Conservation (phyloP, 1,140 invertebrate genomes). For the Fopius arisanus region DNA sequence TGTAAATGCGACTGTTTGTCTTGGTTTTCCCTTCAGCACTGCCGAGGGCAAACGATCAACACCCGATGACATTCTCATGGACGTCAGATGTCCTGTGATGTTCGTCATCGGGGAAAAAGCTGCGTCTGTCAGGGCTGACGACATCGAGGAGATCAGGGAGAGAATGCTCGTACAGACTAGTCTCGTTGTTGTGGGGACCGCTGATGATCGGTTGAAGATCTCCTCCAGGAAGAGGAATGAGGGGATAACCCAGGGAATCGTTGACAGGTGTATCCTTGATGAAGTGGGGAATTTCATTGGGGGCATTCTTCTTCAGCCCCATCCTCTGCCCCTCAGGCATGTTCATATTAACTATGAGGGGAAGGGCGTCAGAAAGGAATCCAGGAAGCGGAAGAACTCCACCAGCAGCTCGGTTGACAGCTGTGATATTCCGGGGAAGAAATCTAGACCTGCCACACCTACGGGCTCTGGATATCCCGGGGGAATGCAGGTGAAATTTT, state of each 20-base stretch:
- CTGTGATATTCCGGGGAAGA: constrained; percentile 61
- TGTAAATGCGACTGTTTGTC: constrained; percentile 79
- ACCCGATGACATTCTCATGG: constrained; percentile 80
- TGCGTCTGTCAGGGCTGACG: constrained; percentile 71
- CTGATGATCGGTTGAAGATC: constrained; percentile 80
- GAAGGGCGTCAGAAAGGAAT: constrained; percentile 42
- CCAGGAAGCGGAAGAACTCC: constrained; percentile 61
- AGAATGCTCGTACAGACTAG: constrained; percentile 79
- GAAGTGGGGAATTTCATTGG: constrained; percentile 72
- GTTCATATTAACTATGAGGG: constrained; percentile 40
- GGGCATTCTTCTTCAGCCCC: constrained; percentile 68
- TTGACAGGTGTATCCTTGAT: constrained; percentile 80
- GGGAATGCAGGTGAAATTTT: neutral
- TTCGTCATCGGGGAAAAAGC: constrained; percentile 85
- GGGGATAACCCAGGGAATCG: constrained; percentile 82
- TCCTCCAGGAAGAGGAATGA: constrained; percentile 76
- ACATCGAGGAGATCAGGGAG: constrained; percentile 80
- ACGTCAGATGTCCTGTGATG: constrained; percentile 77
- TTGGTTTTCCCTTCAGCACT: constrained; percentile 82
- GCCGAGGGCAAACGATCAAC: constrained; percentile 79
- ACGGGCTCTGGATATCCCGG: neutral
- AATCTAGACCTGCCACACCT: constrained; percentile 51
- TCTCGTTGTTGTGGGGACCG: constrained; percentile 82
- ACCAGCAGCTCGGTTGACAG: constrained; percentile 67
- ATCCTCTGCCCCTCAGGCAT: constrained; percentile 67